Conservation (phyloP, 2,797 vertebrate species). For the Coreius guichenoti region DNA sequence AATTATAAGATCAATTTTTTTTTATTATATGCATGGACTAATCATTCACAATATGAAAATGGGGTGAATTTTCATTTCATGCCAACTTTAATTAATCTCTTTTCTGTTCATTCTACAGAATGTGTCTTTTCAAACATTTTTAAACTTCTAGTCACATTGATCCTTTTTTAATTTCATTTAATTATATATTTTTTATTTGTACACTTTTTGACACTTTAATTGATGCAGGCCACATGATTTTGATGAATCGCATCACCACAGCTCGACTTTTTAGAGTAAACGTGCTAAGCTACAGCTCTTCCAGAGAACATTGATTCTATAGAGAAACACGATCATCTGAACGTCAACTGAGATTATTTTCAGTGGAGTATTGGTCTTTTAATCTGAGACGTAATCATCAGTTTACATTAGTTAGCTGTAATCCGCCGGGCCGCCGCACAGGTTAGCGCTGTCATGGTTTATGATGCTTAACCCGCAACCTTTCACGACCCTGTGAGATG, state of each 20-base stretch:
- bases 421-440: conserved; percentile 46
- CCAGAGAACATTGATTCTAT: background rate
- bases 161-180: background rate
- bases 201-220: background rate
- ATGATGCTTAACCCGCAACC: conserved; percentile 65
- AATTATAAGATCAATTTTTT: background rate
- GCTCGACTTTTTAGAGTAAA: background rate
- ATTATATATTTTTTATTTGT: background rate
- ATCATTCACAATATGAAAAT: background rate
- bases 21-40: background rate
- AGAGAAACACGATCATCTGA: conserved; percentile 32
- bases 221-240: background rate
- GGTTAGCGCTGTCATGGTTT: conserved; percentile 49
- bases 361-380: background rate
- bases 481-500: conserved; percentile 77
- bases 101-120: background rate
- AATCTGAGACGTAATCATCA: conserved; percentile 31
- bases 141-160: background rate
- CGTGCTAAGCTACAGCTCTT: background rate
- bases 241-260: background rate
- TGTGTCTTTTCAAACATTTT: background rate
- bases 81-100: background rate
- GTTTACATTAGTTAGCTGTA: conserved; percentile 21
- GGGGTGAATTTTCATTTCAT: background rate
- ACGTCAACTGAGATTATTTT: conserved; percentile 33